Conservation (phyloP, 2,113 vertebrate genomes). For the Catharus bicknelli region DNA sequence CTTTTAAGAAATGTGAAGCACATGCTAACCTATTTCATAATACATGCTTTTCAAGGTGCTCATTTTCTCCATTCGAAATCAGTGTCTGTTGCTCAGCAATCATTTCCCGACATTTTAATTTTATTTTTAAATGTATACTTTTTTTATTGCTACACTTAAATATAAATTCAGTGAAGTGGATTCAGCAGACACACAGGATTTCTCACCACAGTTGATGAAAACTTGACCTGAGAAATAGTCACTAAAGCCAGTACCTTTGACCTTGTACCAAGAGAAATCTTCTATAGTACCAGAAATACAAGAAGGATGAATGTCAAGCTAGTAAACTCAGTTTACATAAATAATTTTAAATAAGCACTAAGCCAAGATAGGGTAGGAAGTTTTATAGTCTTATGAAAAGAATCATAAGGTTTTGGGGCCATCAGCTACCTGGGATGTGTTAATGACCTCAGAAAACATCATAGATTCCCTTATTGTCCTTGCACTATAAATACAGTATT, state of each 20-base stretch:
- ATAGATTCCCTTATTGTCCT: neutral
- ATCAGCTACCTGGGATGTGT: neutral
- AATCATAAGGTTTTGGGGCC: neutral
- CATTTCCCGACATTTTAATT: neutral
- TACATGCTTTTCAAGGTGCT: neutral
- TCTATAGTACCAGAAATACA: neutral
- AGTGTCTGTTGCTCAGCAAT: neutral
- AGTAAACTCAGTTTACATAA: neutral
- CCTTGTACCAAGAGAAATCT: neutral
- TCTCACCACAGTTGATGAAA: neutral
- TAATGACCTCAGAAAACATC: neutral
- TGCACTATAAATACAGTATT: neutral
- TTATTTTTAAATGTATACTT: neutral
- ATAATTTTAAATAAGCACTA: constrained; percentile 9
- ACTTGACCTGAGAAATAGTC: neutral
- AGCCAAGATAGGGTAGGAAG: neutral
- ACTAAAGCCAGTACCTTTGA: neutral
- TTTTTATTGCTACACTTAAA: neutral
- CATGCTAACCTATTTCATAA: neutral
- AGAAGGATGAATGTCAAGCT: neutral
- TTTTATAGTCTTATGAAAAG: neutral
- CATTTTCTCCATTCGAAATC: neutral
- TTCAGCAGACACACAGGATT: neutral
- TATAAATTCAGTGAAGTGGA: neutral
- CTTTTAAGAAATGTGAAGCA: neutral